A percentile compares a stretch with the other conserved stretches of the same genome.
Evolutionary conservation across 2,888 invertebrate genomes (phyloP).

Genomic region (Petrophora chlorosata): DNA sequence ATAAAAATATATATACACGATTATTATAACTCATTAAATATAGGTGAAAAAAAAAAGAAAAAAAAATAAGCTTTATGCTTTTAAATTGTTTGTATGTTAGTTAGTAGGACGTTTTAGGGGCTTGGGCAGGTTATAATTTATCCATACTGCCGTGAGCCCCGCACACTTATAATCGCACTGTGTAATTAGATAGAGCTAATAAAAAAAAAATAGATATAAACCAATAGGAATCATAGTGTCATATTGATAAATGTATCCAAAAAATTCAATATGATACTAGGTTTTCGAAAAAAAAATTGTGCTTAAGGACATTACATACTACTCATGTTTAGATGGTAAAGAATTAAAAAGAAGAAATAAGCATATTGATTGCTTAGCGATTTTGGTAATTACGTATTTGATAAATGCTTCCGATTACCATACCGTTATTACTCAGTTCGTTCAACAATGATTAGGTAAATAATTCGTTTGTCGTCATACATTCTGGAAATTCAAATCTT

Average conservation of each 20-base stretch:
- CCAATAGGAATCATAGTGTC: slow-evolving; percentile 50
- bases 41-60: slow-evolving; percentile 68
- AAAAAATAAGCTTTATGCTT: slow-evolving; percentile 80
- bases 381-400: slow-evolving; percentile 56
- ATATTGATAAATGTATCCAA: slow-evolving; percentile 35
- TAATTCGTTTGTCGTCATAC: slow-evolving; percentile 36
- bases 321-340: slow-evolving; percentile 61
- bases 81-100: slow-evolving; percentile 81
- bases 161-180: slow-evolving; percentile 71
- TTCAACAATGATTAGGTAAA: slow-evolving; percentile 42
- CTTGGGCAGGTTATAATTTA: slow-evolving; percentile 65
- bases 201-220: slow-evolving; percentile 58
- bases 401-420: slow-evolving; percentile 63
- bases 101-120: slow-evolving; percentile 66
- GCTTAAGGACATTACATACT: slow-evolving; percentile 71
- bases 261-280: slow-evolving; percentile 43
- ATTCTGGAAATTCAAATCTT: slow-evolving; percentile 32
- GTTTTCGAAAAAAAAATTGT: slow-evolving; percentile 57
- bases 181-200: slow-evolving; percentile 75
- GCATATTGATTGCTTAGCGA: slow-evolving; percentile 64
- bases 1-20: slow-evolving; percentile 84
- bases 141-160: slow-evolving; percentile 61
- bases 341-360: slow-evolving; percentile 51
- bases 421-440: slow-evolving; percentile 38
- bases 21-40: slow-evolving; percentile 76